A percentile compares a stretch with the other conserved stretches of the same genome.
These are phyloP conservation scores for Melitaea cinxia DNA, from an alignment of 1,140 invertebrate species.

Conservation along the genomic window DNA sequence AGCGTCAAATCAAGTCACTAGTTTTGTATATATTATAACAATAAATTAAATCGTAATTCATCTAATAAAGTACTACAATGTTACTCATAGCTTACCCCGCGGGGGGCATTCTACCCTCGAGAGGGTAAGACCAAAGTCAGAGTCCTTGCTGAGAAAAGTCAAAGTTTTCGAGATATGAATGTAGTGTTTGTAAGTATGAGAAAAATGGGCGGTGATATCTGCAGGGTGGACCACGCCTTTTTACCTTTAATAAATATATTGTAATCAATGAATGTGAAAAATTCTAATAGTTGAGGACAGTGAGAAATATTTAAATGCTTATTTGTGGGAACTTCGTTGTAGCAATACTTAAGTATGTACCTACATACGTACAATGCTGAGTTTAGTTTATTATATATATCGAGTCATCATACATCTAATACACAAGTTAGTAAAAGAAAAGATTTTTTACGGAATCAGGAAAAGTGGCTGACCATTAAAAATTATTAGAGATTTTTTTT, in stretches of 20 bases:
- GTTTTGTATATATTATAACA: conserved; percentile 35
- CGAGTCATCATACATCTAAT: no score
- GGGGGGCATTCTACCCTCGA: conserved; percentile 42
- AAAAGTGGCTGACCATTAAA: no score
- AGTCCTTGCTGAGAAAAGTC: conserved; percentile 12
- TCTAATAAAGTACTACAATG: conserved; percentile 51
- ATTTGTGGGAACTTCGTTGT: neutral
- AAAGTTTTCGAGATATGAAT: conserved; percentile 5
- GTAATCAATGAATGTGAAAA: conserved; percentile 30
- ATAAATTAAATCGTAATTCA: conserved; percentile 63
- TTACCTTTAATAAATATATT: conserved; percentile 13
- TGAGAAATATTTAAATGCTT: neutral
- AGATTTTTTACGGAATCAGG: no score
- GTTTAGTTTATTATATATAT: no score
- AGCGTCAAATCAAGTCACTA: conserved; percentile 5
- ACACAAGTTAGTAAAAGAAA: no score
- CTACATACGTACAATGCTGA: no score
- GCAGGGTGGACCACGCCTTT: conserved; percentile 29
- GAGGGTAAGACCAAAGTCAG: neutral
- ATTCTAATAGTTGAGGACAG: neutral
- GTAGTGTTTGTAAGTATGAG: conserved; percentile 46
- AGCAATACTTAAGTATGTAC: neutral
- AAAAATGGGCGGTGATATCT: conserved; percentile 52
- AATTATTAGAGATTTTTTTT: no score
- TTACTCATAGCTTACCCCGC: conserved; percentile 39